phyloP scores from a whole-genome alignment of 2,888 invertebrate genomes.

The Odontomyia ornata region DNA sequence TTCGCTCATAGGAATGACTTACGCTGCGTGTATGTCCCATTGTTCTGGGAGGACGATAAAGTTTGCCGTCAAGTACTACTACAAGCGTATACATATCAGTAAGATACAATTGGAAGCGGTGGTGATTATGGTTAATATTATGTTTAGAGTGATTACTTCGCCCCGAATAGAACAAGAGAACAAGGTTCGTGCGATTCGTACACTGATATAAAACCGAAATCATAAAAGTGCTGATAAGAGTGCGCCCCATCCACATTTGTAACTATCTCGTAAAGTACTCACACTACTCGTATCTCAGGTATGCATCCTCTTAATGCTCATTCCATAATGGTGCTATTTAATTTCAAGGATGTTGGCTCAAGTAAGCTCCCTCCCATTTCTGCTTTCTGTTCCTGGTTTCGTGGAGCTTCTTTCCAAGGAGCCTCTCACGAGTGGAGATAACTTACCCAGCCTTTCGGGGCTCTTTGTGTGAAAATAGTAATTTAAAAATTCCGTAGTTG shows the following conservation, averaged over 20 bases:
- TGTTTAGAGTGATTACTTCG: slow-evolving; percentile 18
- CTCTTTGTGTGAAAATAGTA: slow-evolving; percentile 21
- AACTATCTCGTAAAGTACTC: background rate
- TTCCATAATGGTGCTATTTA: slow-evolving; percentile 14
- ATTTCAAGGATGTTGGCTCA: slow-evolving; percentile 6
- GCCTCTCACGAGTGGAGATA: background rate
- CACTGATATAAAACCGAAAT: background rate
- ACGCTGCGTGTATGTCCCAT: background rate
- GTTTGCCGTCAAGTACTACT: slow-evolving; percentile 6
- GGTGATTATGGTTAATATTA: slow-evolving; percentile 24
- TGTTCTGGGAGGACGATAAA: slow-evolving; percentile 25
- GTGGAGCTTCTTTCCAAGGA: background rate
- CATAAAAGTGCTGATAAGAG: background rate
- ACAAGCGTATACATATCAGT: background rate
- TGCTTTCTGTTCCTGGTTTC: background rate
- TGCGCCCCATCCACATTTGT: background rate
- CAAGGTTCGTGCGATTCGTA: background rate
- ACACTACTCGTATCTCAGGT: background rate
- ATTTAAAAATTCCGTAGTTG: slow-evolving; percentile 22
- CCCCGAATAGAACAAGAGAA: background rate
- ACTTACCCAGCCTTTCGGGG: slow-evolving; percentile 7
- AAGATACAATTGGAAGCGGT: background rate
- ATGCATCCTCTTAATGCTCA: slow-evolving; percentile 13
- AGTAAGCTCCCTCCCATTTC: background rate
- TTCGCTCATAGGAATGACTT: background rate